Evolutionary conservation across 2,113 vertebrate genomes (phyloP).

Genomic region (Prunella fulvescens): DNA sequence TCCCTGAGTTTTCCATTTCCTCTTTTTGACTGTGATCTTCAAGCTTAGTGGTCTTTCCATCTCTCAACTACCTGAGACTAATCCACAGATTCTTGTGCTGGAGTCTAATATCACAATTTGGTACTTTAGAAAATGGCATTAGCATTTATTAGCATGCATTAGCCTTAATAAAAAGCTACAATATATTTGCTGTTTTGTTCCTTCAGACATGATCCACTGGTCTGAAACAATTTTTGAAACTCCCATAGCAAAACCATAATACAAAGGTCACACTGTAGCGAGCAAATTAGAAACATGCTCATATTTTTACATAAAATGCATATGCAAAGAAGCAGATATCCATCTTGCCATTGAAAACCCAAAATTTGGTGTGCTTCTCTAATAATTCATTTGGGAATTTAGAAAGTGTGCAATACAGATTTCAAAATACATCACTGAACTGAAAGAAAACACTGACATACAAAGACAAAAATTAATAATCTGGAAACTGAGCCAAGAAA

Average conservation of each 20-base stretch:
- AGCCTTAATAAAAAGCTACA: conserved; percentile 45
- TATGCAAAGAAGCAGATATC: conserved; percentile 21
- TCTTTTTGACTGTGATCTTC: neutral
- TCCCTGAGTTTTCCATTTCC: neutral
- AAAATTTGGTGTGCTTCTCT: conserved; percentile 27
- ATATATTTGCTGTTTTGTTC: conserved; percentile 28
- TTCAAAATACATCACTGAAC: neutral
- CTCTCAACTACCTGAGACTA: neutral
- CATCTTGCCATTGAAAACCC: neutral
- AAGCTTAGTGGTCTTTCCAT: neutral
- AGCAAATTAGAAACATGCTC: conserved; percentile 47
- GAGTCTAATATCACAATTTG: neutral
- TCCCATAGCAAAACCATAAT: neutral
- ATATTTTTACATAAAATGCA: conserved; percentile 60
- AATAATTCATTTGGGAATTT: conserved; percentile 12
- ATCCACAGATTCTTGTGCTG: neutral
- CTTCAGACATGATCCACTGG: conserved; percentile 30
- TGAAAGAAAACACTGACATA: neutral
- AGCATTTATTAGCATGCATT: conserved; percentile 59
- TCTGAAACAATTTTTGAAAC: conserved; percentile 46
- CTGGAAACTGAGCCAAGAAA: neutral
- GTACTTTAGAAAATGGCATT: neutral
- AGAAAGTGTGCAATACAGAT: neutral
- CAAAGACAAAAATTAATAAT: conserved; percentile 2
- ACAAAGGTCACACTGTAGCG: conserved; percentile 25